phyloP scores from a whole-genome alignment of 2,113 vertebrate genomes.

The Etheostoma cragini region DNA sequence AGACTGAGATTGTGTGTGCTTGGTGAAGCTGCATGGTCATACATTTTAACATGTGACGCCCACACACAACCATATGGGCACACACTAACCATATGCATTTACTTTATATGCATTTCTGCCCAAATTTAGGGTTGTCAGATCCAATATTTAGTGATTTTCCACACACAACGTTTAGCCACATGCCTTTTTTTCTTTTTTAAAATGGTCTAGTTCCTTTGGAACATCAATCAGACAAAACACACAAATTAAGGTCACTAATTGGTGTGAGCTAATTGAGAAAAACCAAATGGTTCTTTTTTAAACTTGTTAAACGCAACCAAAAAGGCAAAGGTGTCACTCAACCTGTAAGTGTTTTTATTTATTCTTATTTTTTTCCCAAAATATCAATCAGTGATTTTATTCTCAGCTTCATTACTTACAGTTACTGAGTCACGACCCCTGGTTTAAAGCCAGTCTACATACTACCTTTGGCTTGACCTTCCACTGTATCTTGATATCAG shows the following conservation, averaged over 20 bases:
- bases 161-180: neutral
- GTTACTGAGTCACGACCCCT: neutral
- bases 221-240: neutral
- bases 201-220: neutral
- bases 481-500: constrained; percentile 29
- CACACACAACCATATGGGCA: neutral
- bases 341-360: neutral
- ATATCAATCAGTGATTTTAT: neutral
- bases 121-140: neutral
- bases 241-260: neutral
- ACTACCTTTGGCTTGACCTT: constrained; percentile 39
- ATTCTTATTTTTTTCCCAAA: too few relatives aligned
- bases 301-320: neutral
- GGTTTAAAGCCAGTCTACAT: neutral
- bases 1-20: neutral
- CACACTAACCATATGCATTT: neutral
- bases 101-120: neutral
- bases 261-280: neutral
- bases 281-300: neutral
- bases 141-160: neutral
- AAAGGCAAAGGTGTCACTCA: neutral
- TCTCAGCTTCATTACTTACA: neutral
- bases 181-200: neutral
- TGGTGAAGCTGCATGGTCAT: constrained; percentile 1
- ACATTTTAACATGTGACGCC: constrained; percentile 21